Base-by-base conservation (phyloP, 2,797 vertebrate genomes). In the Rhinatrema bivittatum region DNA sequence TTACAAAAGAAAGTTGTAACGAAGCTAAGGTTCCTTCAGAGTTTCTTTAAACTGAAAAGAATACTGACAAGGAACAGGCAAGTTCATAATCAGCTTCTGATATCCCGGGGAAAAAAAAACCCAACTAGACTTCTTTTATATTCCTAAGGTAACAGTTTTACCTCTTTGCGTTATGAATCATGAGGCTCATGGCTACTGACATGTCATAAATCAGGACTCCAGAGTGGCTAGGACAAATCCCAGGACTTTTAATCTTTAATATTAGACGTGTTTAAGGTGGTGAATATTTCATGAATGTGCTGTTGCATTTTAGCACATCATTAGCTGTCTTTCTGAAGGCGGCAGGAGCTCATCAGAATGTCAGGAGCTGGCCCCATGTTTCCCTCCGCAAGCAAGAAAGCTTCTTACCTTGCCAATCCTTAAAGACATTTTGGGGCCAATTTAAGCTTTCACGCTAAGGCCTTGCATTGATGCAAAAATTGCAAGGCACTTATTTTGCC, bases 171-270 rank as follows among this genome's bases (percentile, higher is more conserved):
- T 79, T 84, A 81, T 80, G 79, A 85, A 86, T 86, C 78, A 70
- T 32, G 56, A 72, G 61, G 62, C 65, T 80, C 71, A 72, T 69
- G 53, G 71, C 65, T 66, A 68, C 50, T 79, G 82, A 73, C 84
- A 84, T 81, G 79, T 81, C 82, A 68, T 88, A 87, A 87, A 88
- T 88, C 86, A 85, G 61, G 46, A 40, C 67, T 68, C 27, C 36
- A 25, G 69, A 76, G 65, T 75, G 54, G 33, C 40, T 53, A 63
- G 73, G 71, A 84, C 70, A 78, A 76, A 71, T 79, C 69, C 51
- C 52, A 41, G 62, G 66, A 76, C 65, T 60, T 75, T 78, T 79
- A 68, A 78, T 79, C 75, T 75, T 79, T 71, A 74, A 76, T 84
- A 76, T 76, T 72, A 72, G 73, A 71, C 18, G 10, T 52, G 60